Evolutionary conservation across 2,113 vertebrate genomes (phyloP).

Genomic region (Cyrtonyx montezumae): DNA sequence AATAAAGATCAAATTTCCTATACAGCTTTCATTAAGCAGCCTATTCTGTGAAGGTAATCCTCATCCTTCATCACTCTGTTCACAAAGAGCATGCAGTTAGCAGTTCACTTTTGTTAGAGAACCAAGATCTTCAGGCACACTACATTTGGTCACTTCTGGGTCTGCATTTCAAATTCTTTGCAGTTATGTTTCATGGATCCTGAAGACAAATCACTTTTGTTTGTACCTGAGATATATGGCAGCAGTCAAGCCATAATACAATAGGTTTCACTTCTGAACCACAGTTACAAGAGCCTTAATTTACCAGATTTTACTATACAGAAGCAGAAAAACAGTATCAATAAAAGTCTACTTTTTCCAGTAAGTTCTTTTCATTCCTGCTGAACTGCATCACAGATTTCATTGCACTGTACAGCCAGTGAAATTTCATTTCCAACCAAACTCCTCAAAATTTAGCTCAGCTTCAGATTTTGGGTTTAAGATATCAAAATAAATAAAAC

Average conservation of each 20-base stretch:
- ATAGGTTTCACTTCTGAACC: neutral
- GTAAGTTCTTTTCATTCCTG: neutral
- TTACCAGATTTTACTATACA: neutral
- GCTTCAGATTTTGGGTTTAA: neutral
- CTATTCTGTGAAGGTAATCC: neutral
- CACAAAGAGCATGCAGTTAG: neutral
- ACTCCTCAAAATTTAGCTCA: neutral
- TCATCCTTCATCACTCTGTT: neutral
- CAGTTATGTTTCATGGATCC: neutral
- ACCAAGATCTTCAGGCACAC: neutral
- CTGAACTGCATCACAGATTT: neutral
- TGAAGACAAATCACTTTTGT: neutral
- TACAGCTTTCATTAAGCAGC: neutral
- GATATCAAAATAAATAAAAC: neutral
- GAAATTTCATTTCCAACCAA: neutral
- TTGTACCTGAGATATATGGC: neutral
- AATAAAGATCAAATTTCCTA: neutral
- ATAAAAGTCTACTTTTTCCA: neutral
- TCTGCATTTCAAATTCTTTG: neutral
- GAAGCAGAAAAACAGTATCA: neutral
- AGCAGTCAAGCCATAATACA: neutral
- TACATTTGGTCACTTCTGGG: neutral
- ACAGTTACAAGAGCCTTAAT: neutral
- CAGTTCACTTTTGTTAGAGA: neutral
- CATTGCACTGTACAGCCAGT: neutral